These are phyloP conservation scores for Alitta virens DNA, from an alignment of 2,888 invertebrate genomes.

Conservation along the genomic window DNA sequence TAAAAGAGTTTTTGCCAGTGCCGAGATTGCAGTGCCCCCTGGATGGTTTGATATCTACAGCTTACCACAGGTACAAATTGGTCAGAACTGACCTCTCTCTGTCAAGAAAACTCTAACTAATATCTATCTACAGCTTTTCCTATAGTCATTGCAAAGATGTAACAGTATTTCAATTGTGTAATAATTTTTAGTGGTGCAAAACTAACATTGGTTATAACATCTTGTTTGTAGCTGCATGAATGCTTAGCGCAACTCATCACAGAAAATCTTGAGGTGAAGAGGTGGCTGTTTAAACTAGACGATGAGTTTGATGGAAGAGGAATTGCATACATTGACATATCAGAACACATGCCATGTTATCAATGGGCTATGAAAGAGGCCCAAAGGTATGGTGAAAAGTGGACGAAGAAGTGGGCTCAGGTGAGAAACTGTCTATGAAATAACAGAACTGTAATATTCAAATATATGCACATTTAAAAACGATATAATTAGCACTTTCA, in stretches of 20 bases:
- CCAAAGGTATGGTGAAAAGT: constrained; percentile 55
- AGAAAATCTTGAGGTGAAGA: constrained; percentile 50
- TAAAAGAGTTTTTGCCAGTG: constrained; percentile 54
- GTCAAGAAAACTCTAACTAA: no score
- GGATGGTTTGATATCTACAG: constrained; percentile 56
- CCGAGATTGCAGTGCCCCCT: constrained; percentile 50
- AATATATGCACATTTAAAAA: no score
- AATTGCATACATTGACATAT: constrained; percentile 53
- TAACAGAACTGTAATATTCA: no score
- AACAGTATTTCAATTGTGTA: background rate
- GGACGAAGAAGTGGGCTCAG: constrained; percentile 58
- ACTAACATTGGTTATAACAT: background rate
- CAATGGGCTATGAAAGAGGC: constrained; percentile 53
- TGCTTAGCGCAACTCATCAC: constrained; percentile 55
- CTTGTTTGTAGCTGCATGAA: constrained; percentile 46
- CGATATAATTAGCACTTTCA: no score
- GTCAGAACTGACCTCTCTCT: no score
- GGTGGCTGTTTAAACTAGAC: constrained; percentile 57
- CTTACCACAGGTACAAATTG: constrained; percentile 53
- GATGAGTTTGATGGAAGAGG: constrained; percentile 55
- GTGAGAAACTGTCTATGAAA: no score
- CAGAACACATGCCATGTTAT: constrained; percentile 49
- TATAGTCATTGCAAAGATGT: no score
- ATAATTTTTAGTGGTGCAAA: background rate
- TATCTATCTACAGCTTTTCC: no score